Evolutionary conservation across 2,888 invertebrate genomes (phyloP).

Genomic region (Megalurothrips usitatus): DNA sequence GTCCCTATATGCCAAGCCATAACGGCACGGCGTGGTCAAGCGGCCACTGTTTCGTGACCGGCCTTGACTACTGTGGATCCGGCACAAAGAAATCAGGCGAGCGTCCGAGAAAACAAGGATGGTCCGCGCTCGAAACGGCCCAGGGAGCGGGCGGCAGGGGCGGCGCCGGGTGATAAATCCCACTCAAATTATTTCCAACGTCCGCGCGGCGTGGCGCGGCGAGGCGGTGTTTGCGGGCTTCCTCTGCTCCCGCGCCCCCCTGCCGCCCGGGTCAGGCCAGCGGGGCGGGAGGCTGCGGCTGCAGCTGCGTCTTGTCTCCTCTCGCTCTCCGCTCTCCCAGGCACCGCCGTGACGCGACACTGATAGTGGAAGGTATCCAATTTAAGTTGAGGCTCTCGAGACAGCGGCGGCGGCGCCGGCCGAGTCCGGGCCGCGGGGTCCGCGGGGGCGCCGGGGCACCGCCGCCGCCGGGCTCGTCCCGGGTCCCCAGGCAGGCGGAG

Average conservation of each 20-base stretch:
- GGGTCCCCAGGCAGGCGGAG: background rate
- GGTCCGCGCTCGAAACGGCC: no score
- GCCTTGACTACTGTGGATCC: background rate
- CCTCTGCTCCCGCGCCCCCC: no score
- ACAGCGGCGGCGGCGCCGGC: background rate
- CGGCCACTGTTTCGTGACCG: background rate
- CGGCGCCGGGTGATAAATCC: no score
- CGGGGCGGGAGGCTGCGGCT: background rate
- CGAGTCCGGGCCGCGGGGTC: background rate
- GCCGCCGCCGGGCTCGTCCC: background rate
- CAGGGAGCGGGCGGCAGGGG: no score
- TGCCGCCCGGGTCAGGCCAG: no score
- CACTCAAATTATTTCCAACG: no score
- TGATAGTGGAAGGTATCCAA: slow-evolving; percentile 6
- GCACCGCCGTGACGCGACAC: background rate
- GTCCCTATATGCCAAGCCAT: background rate
- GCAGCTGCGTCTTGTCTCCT: background rate
- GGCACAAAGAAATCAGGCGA: background rate
- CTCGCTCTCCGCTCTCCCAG: background rate
- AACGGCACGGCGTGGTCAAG: background rate
- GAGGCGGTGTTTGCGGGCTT: no score
- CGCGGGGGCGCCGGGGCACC: background rate
- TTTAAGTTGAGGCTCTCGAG: background rate
- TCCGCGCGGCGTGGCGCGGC: no score
- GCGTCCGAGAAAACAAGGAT: background rate